Base-by-base conservation (phyloP, 2,888 invertebrate species). In the Chirona hameri region DNA sequence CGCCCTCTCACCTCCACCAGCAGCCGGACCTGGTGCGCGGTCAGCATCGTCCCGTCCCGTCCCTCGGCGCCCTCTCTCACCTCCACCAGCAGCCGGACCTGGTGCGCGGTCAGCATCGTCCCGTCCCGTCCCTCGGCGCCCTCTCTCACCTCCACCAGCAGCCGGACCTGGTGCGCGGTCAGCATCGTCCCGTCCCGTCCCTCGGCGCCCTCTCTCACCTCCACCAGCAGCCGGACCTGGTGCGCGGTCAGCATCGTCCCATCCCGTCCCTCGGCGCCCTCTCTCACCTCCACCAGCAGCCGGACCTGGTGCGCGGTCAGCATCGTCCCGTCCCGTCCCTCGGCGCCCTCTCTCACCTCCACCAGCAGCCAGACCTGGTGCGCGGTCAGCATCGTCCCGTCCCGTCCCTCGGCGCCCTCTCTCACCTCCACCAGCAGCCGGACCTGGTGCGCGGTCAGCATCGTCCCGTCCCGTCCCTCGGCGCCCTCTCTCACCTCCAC, bases 251-350 rank as follows among this genome's bases (percentile, higher is more conserved):
- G 87, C 84, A 91, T 91, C 39, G 91, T 39, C 39, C 39, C 2
- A 7, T 39, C 39, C 39, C 39, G 7, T 7, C 39, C 39, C 39
- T 39, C 39, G 4, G 39, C 39, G 7, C 39, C 39, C 31, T 27
- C 82, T 85, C 86, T 87, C 87, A 92, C 92, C 89, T 92, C 92
- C 5, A 92, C 85, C 76, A 93, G 87, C 87, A 91, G 91, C 84
- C 90, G 88, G 1, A 91, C 88, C 85, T 92, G 91, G 65, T 91
- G 91, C 0, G 93, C 93, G 85, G 92, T 91, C 83, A 95, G 87
- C 84, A 91, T 91, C 39, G 91, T 39, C 39, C 39, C 2, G 39
- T 39, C 39, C 39, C 39, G 7, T 7, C 39, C 39, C 39, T 39
- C 39, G 4, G 39, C 39, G 7, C 39, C 39, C 31, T 27, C 82